These are phyloP conservation scores for Eulacestoma nigropectus DNA, from an alignment of 2,113 vertebrate species.

Conservation along the genomic window DNA sequence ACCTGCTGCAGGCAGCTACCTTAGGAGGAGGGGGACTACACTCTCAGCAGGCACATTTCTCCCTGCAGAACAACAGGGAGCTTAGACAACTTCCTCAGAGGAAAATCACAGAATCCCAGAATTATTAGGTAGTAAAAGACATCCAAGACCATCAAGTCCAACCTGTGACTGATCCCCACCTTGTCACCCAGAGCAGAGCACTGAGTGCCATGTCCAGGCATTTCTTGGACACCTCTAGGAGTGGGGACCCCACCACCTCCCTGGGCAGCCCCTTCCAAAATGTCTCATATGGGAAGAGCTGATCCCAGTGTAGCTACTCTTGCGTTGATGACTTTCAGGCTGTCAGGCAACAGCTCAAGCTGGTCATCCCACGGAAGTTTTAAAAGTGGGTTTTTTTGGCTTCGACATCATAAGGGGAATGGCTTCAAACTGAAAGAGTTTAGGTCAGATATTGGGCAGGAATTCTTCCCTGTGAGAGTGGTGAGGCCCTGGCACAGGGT, in stretches of 20 bases:
- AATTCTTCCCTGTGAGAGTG: neutral
- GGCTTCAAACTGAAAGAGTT: neutral
- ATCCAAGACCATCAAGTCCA: neutral
- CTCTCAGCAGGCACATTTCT: neutral
- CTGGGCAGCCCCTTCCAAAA: neutral
- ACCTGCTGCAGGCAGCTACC: neutral
- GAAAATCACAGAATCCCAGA: neutral
- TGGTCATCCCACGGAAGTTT: neutral
- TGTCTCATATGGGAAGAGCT: neutral
- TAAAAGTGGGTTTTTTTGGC: neutral
- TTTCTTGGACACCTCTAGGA: neutral
- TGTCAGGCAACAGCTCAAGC: neutral
- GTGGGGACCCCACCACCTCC: neutral
- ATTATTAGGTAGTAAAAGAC: neutral
- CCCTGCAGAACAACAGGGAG: neutral
- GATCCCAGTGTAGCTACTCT: neutral
- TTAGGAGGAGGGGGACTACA: neutral
- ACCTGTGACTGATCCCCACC: neutral
- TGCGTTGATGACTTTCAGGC: neutral
- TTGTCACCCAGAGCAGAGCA: neutral
- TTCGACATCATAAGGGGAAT: neutral
- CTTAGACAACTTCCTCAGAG: neutral
- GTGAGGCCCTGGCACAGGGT: rapidly evolving
- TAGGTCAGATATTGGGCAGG: neutral
- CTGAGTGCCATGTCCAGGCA: rapidly evolving